A percentile compares a stretch with the other conserved stretches of the same genome.
Conservation (phyloP, 1,140 invertebrate genomes). For the Coboldia fuscipes region DNA sequence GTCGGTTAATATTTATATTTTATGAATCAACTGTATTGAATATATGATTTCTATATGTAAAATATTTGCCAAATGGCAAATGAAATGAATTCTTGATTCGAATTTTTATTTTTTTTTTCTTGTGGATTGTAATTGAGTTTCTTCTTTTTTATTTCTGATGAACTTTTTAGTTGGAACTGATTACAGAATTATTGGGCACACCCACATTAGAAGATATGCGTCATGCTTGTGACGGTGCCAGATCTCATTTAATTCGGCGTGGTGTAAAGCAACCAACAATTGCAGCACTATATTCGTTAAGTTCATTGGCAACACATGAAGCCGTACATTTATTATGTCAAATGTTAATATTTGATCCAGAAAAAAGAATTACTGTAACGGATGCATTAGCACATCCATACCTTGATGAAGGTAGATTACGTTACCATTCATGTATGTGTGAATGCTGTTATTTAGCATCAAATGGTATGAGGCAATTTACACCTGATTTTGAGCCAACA, state of each 20-base stretch:
- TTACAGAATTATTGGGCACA: conserved; percentile 93
- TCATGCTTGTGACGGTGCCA: conserved; percentile 87
- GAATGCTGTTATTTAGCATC: conserved; percentile 78
- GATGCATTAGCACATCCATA: conserved; percentile 92
- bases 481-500: conserved; percentile 78
- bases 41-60: not conserved
- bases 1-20: too few species aligned
- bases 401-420: conserved; percentile 86
- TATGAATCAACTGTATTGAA: not conserved
- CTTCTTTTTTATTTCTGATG: conserved; percentile 21
- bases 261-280: conserved; percentile 75
- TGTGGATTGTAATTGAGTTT: too few species aligned
- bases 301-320: conserved; percentile 84
- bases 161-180: conserved; percentile 91
- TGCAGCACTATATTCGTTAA: conserved; percentile 76
- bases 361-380: conserved; percentile 82
- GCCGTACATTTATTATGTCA: conserved; percentile 93
- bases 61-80: too few species aligned
- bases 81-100: not conserved
- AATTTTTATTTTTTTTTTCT: too few species aligned
- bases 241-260: conserved; percentile 75
- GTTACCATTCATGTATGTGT: conserved; percentile 99
- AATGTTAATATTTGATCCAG: conserved; percentile 96
- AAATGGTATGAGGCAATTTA: conserved; percentile 61
- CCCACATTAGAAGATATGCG: conserved; percentile 88